phyloP scores from a whole-genome alignment of 2,888 invertebrate genomes.

The Ganaspis brasiliensis region DNA sequence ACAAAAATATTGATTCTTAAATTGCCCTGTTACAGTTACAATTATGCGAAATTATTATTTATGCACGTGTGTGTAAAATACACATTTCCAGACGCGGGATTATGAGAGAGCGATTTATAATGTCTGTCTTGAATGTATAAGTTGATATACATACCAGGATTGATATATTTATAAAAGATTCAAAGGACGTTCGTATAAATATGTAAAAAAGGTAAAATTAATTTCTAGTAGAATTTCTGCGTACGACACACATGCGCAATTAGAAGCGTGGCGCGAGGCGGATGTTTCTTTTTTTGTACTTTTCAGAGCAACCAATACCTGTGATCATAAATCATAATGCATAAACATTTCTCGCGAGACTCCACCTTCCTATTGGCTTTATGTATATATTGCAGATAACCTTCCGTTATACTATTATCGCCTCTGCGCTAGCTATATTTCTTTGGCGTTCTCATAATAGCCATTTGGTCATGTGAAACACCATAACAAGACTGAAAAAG shows the following conservation, averaged over 20 bases:
- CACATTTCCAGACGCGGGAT: no score
- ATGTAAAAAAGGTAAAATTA: not conserved
- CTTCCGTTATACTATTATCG: conserved; percentile 31
- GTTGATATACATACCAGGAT: no score
- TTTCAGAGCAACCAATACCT: conserved; percentile 64
- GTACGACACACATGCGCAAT: conserved; percentile 8
- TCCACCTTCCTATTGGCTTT: conserved; percentile 66
- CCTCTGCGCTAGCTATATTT: conserved; percentile 14
- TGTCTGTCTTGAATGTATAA: no score
- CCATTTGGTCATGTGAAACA: conserved; percentile 1
- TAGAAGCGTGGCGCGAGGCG: conserved; percentile 15
- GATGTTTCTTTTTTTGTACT: not conserved
- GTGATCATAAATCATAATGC: conserved; percentile 73
- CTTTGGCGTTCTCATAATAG: conserved; percentile 25
- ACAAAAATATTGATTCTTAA: no score
- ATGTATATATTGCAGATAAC: not conserved
- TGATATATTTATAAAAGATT: no score
- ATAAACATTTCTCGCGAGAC: conserved; percentile 68
- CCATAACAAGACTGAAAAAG: no score
- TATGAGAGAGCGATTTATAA: no score
- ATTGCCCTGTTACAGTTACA: no score
- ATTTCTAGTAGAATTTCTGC: not conserved
- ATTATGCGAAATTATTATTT: no score
- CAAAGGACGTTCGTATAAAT: no score
- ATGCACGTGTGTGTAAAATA: no score